These are phyloP conservation scores for Callopanchax toddi DNA, from an alignment of 2,113 vertebrate species.

Conservation along the genomic window DNA sequence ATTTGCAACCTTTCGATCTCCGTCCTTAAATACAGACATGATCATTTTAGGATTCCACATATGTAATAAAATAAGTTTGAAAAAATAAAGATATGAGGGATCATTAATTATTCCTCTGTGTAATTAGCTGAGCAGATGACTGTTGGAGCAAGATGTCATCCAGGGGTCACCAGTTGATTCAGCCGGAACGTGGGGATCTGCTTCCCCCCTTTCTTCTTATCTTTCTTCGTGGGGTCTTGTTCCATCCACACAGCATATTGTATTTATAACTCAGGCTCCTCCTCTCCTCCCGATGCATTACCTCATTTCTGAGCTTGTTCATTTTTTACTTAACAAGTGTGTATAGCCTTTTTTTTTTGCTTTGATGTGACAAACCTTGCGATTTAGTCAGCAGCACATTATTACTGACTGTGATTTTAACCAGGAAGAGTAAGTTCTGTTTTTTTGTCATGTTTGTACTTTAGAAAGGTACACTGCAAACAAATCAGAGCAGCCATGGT, in stretches of 20 bases:
- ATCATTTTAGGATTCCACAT: not conserved
- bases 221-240: constrained; percentile 72
- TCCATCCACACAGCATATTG: constrained; percentile 79
- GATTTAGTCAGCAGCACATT: constrained; percentile 5
- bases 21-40: not conserved
- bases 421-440: not conserved
- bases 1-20: not conserved
- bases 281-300: constrained; percentile 22
- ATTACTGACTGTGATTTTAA: constrained; percentile 18
- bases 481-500: constrained; percentile 1
- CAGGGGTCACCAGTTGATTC: constrained; percentile 42
- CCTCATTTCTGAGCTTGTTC: constrained; percentile 25
- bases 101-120: not conserved
- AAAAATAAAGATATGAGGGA: not conserved
- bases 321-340: constrained; percentile 25
- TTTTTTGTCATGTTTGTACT: not conserved
- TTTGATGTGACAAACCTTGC: constrained; percentile 14
- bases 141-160: constrained; percentile 53
- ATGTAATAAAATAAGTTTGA: not conserved
- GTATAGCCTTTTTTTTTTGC: constrained; percentile 6
- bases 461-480: not conserved
- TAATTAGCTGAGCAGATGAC: constrained; percentile 29
- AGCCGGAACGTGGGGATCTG: constrained; percentile 25
- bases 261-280: constrained; percentile 78
- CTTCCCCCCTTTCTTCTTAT: constrained; percentile 47